Evolutionary conservation across 2,888 invertebrate species (phyloP).

Genomic region (Orchesellides sinensis): DNA sequence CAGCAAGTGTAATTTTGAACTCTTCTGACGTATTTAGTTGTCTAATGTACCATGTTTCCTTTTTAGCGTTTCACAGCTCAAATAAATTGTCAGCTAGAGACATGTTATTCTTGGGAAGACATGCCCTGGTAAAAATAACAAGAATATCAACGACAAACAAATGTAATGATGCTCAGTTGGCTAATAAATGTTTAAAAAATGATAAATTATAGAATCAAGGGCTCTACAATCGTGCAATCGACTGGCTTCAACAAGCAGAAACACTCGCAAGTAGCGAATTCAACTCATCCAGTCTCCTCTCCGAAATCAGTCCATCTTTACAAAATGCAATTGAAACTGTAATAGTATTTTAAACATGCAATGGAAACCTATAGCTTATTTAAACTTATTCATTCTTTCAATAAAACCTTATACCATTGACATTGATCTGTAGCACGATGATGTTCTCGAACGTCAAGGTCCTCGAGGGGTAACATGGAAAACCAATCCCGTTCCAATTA

Average conservation of each 20-base stretch:
- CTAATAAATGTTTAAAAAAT: not conserved
- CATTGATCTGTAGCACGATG: conserved; percentile 75
- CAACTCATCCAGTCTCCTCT: conserved; percentile 73
- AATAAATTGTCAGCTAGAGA: conserved; percentile 75
- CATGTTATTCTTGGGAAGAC: conserved; percentile 76
- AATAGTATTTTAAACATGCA: conserved; percentile 52
- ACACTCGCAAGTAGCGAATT: conserved; percentile 74
- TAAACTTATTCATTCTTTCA: too few relatives aligned
- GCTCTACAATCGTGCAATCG: conserved; percentile 76
- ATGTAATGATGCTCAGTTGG: not conserved
- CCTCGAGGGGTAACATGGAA: conserved; percentile 75
- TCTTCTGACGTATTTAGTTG: too few relatives aligned
- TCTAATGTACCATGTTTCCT: too few relatives aligned
- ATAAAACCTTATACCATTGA: too few relatives aligned
- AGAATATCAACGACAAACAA: not conserved
- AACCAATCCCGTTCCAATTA: conserved; percentile 74
- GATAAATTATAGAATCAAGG: conserved; percentile 74
- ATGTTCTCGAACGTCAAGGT: conserved; percentile 75
- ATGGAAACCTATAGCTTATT: too few relatives aligned
- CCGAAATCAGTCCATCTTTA: conserved; percentile 76
- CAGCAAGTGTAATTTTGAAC: not conserved
- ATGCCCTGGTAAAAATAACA: conserved; percentile 74
- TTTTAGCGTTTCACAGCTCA: conserved; percentile 70
- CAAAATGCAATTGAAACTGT: conserved; percentile 76
- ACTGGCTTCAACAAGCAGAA: conserved; percentile 76